Evolutionary conservation across 2,888 invertebrate species (phyloP).

Genomic region (Hirtodrosophila duncani): DNA sequence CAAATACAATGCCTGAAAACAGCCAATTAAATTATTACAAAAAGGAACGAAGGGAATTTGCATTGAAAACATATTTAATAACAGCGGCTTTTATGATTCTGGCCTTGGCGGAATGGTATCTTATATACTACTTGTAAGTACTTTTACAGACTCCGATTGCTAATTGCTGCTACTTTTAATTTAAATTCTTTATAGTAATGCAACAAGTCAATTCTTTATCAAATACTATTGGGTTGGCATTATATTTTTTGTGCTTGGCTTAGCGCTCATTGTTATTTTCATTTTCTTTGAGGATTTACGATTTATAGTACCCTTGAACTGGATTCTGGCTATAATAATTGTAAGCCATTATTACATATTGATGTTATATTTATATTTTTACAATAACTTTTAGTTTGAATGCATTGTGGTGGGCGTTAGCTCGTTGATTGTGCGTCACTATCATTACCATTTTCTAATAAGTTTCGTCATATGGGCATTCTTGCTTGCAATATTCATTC

Average conservation of each 20-base stretch:
- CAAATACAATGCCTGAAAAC: too few relatives aligned
- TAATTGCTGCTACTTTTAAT: neutral
- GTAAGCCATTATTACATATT: constrained; percentile 17
- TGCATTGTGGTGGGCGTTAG: constrained; percentile 34
- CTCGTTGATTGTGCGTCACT: constrained; percentile 31
- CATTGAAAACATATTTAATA: constrained; percentile 15
- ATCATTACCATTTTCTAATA: constrained; percentile 22
- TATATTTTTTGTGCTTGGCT: constrained; percentile 29
- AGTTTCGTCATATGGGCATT: constrained; percentile 30
- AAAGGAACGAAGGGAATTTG: constrained; percentile 25
- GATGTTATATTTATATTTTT: neutral
- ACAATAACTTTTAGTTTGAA: constrained; percentile 44
- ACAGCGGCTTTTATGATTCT: constrained; percentile 13
- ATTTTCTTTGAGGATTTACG: constrained; percentile 49
- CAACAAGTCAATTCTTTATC: constrained; percentile 14
- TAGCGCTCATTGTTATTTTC: constrained; percentile 30
- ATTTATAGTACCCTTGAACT: constrained; percentile 34
- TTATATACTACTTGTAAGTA: constrained; percentile 35
- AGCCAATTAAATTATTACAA: constrained; percentile 6
- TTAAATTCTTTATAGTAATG: neutral
- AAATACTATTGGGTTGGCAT: constrained; percentile 31
- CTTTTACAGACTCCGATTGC: constrained; percentile 6
- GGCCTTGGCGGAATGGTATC: constrained; percentile 30
- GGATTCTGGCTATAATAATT: constrained; percentile 37
- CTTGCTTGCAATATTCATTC: constrained; percentile 28